Conservation (phyloP, 2,113 vertebrate genomes). For the Hypocryptadius cinnamomeus region DNA sequence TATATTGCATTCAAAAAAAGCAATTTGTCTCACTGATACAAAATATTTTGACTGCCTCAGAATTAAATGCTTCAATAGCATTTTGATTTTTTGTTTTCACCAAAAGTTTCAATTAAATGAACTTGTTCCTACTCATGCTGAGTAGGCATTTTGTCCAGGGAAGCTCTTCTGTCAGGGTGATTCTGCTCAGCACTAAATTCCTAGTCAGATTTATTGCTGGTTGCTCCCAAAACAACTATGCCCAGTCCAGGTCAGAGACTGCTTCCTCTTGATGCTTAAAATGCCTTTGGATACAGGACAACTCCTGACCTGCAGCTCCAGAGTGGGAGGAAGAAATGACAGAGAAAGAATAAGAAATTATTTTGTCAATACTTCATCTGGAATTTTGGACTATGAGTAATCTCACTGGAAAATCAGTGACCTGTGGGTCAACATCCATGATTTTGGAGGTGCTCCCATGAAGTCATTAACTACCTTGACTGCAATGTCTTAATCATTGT, state of each 20-base stretch:
- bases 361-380: background rate
- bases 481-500: background rate
- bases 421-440: background rate
- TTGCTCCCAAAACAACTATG: background rate
- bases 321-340: background rate
- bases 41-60: slow-evolving; percentile 20
- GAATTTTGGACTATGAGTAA: background rate
- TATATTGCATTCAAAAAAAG: background rate
- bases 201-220: background rate
- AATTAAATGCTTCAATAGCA: background rate
- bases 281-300: background rate
- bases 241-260: background rate
- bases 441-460: background rate
- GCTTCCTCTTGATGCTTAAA: background rate
- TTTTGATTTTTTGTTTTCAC: background rate
- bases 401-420: background rate
- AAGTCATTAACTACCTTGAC: background rate
- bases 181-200: background rate
- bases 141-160: background rate
- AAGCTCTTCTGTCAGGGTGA: background rate
- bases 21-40: background rate
- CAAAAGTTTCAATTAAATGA: background rate
- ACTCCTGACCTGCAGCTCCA: background rate
- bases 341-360: background rate
- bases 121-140: background rate